A percentile compares a stretch with the other conserved stretches of the same genome.
These are phyloP conservation scores for Scomber colias DNA, from an alignment of 2,113 vertebrate species.

Conservation along the genomic window DNA sequence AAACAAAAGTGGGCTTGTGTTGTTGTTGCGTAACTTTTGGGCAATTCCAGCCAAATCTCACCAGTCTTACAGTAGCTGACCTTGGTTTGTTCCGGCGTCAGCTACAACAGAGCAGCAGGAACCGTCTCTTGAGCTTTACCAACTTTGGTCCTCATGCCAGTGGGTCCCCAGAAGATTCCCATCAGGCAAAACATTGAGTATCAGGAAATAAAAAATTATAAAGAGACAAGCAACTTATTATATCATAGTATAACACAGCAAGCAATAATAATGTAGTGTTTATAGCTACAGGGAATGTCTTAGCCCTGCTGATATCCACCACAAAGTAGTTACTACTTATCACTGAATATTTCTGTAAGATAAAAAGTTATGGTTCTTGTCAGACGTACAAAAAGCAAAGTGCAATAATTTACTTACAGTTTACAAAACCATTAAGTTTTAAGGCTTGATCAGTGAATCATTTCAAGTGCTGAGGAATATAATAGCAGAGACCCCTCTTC, in stretches of 20 bases:
- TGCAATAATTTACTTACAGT: slow-evolving; percentile 42
- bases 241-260: slow-evolving; percentile 3
- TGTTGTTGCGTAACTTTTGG: slow-evolving; percentile 59
- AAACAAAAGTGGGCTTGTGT: slow-evolving; percentile 67
- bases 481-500: background rate
- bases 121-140: slow-evolving; percentile 22
- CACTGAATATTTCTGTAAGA: slow-evolving; percentile 40
- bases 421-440: slow-evolving; percentile 14
- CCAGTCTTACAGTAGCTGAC: slow-evolving; percentile 47
- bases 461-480: slow-evolving; percentile 53
- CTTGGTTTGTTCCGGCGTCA: slow-evolving; percentile 45
- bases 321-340: slow-evolving; percentile 48
- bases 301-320: slow-evolving; percentile 20
- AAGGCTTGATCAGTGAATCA: slow-evolving; percentile 60
- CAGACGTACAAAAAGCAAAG: slow-evolving; percentile 35
- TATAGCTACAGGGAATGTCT: background rate
- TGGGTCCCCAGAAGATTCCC: slow-evolving; percentile 16
- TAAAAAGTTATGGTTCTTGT: slow-evolving; percentile 8
- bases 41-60: slow-evolving; percentile 48
- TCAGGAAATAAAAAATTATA: background rate
- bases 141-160: slow-evolving; percentile 37
- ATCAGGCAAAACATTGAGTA: slow-evolving; percentile 15
- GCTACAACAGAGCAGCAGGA: slow-evolving; percentile 55
- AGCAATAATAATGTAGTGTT: background rate
- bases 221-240: background rate